Base-by-base conservation (phyloP, 2,113 vertebrate species). In the Bostrychus sinensis region DNA sequence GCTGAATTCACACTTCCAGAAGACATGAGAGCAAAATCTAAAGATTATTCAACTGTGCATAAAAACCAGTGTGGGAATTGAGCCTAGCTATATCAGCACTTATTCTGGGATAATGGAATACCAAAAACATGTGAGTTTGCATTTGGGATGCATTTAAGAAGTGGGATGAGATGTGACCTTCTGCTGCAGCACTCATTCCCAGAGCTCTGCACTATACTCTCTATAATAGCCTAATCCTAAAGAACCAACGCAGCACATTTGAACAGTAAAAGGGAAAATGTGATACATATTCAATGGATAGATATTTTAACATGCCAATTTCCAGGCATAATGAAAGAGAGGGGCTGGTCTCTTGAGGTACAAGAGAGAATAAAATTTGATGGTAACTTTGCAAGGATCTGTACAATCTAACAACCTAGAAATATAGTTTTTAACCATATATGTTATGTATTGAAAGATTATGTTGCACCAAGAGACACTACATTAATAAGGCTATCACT, bases 11-110 rank as follows among this genome's bases (percentile, higher is more conserved):
- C 72, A 74, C 65, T 81, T 77, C 43, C 25, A 13, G 60, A 39
- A 82, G 62, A 74, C 59, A 56, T 1, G 12, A 50, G 34, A 54
- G 69, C 70, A 73, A 61, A 79, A 74, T 66, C 30, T 56, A 48
- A 77, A 71, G 84, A 88, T 88, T 90, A 86, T 69, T 48, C 59
- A 81, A 71, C 72, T 66, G 72, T 73, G 75, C 71, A 69, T 75
- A 50, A 77, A 85, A 88, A 83, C 73, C 85, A 75, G 66, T 77
- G 77, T 55, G 72, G 19, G 37, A 77, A 70, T 28, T 69, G 53
- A 36, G 28, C 68, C 57, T 2, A 45, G 62, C 55, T 32, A 19
- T 64, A 70, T 80, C 79, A 75, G 79, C 81, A 74, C 30, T 74
- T 66, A 65, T 36, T 55, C 53, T 32, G 59, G 23, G 60, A 25